Evolutionary conservation across 2,888 invertebrate species (phyloP), one percentile per base, ranked within the genome.

Genomic region (Scrobipalpa costella): DNA sequence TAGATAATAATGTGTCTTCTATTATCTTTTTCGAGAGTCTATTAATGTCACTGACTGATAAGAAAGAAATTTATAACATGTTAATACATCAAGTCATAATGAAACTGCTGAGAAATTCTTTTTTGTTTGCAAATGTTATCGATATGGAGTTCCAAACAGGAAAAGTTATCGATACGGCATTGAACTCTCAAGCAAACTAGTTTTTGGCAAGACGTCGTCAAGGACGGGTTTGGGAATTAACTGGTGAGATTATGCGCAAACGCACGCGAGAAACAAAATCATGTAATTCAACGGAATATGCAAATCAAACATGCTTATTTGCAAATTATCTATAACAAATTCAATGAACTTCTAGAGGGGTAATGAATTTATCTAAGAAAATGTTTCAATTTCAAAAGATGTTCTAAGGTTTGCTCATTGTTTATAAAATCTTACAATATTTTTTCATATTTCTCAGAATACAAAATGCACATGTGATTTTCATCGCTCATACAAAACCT

Each of bases 181-280:
- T 88, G 88, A 90, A 89, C 90, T 75, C 74, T 77, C 80, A 86
- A 80, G 76, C 69, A 86, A 88, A 86, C 86, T 81, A 79, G 88
- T 88, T 86, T 78, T 77, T 75, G 75, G 74, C 77, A 78, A 79
- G 78, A 71, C 73, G 77, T 77, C 72, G 77, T 70, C 71, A 71
- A 71, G 76, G 73, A 72, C 76, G 70, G 71, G 61, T 19, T 47
- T 63, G 66, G 62, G 64, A 57, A 55, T 66, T 66, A 66, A 65
- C 64, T 68, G 73, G 66, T 73, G 70, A 71, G 76, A 78, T 73
- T 74, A 71, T 74, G 68, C 67, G 66, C 68, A 64, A 63, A 69
- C 66, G 11, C 7, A 7, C 1, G 21, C 17, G 8, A 49, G 15
- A 49, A 40, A 40, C 13, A 40, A 13, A 11, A 40, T 40, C 27